These are phyloP conservation scores for Apamea sordens DNA, from an alignment of 2,888 invertebrate species.

Conservation along the genomic window DNA sequence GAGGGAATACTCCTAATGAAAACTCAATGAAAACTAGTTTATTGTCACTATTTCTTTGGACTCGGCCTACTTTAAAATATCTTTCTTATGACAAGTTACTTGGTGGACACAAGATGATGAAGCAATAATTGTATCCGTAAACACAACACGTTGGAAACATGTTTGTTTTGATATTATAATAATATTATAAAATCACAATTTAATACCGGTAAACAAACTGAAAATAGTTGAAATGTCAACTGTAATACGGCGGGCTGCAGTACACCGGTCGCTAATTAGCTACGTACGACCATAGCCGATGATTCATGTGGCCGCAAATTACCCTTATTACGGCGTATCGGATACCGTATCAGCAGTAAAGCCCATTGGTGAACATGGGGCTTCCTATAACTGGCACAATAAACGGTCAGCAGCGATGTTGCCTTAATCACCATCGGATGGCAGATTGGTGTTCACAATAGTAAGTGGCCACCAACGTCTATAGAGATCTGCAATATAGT, in stretches of 20 bases:
- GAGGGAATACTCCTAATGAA: too few relatives aligned
- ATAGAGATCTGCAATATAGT: too few relatives aligned
- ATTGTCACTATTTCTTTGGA: neutral
- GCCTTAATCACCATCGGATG: neutral
- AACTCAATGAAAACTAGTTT: neutral
- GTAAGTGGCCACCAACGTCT: too few relatives aligned
- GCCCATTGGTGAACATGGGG: neutral
- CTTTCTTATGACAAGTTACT: too few relatives aligned
- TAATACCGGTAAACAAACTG: neutral
- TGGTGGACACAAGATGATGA: neutral
- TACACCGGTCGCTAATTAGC: slow-evolving; percentile 42
- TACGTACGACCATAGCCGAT: slow-evolving; percentile 23
- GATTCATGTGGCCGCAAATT: slow-evolving; percentile 51
- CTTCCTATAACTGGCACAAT: neutral
- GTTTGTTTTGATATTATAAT: neutral
- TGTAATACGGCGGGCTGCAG: slow-evolving; percentile 4
- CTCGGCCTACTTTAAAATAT: neutral
- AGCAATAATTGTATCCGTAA: neutral
- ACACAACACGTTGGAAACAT: neutral
- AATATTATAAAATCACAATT: neutral
- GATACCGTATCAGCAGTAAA: slow-evolving; percentile 7
- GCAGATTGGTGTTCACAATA: neutral
- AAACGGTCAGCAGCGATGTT: neutral
- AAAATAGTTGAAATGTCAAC: slow-evolving; percentile 35
- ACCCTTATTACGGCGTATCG: slow-evolving; percentile 21